Evolutionary conservation across 2,113 vertebrate genomes (phyloP), one percentile per base, ranked within the genome.

Genomic region (Actenoides hombroni): DNA sequence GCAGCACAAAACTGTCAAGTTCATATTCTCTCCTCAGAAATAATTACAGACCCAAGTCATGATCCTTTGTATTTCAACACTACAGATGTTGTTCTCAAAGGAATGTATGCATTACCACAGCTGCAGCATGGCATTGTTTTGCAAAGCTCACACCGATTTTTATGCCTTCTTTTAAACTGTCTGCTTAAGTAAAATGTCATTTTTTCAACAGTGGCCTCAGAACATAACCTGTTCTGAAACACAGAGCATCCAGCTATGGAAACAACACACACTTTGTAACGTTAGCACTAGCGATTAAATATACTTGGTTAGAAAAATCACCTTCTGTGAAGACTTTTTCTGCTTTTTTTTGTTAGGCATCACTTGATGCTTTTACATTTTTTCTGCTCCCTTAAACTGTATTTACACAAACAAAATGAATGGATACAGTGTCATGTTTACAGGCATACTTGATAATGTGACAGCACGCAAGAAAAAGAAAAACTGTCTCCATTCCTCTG

Each of bases 151-250:
- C 51, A 57, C 20, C 42, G 21, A 68, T 88, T 85, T 39, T 90
- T 71, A 86, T 51, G 63, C 46, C n/a, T 23, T 40, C 48, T 94
- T 96, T 85, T 73, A 96, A 93, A 81, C 70, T 68, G 53, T 35
- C 26, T 81, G 31, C 81, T 92, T 80, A 92, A 91, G 59, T 31
- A 87, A 95, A 96, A 86, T 4, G 19, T 13, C n/a, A 71, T 82
- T 90, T 92, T 90, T 80, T 84, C 85, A 86, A 81, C 61, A 95
- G 83, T 46, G 48, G 78, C 37, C 73, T 91, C 84, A 88, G 90
- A 95, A 94, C 64, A 68, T 95, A 95, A 65, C 24, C 46, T 92
- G 51, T 64, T 81, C 28, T 65, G 57, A 68, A 96, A 88, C 70
- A 88, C 3, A 31, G 37, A 46, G 18, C 31, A 63, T 40, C 73